Evolutionary conservation across 2,113 vertebrate species (phyloP), one percentile per base, ranked within the genome.

Genomic region (Haliaeetus leucogaster): DNA sequence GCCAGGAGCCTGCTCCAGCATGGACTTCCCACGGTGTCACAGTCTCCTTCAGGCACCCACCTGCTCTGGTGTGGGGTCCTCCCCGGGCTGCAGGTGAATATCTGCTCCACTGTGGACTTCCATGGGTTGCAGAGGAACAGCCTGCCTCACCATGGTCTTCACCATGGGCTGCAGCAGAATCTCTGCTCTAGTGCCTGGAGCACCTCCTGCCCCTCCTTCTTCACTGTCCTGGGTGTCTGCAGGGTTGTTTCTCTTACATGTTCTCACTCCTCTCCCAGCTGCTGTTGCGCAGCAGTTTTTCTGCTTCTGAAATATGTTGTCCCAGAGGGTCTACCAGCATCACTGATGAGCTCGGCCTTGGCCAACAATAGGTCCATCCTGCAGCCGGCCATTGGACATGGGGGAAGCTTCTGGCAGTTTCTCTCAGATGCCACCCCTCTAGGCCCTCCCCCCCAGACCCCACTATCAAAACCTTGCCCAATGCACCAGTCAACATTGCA

Each of bases 281-380:
- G 22, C 34, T 15, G 34, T 30, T 68, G 42, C 0, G 1, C 27
- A 47, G 34, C 13, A 20, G 2, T 19, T 47, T 47, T 32, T 16
- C 16, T 13, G 21, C 10, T 34, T 63, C 29, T 63, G 34, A 63
- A 52, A 52, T 50, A 63, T 4, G 7, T 52, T 63, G 19, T 26
- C 47, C 14, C 59, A 47, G 34, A 59, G 19, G 26, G 3, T 1
- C 21, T 38, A 48, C 16, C 52, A 38, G 12, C 9, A 2, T 43
- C 4, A 2, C 23, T 58, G 32, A 20, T 47, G 32, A 16, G 7
- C 16, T 68, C 1, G 8, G 43, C 45, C 26, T 62, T 32, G 26
- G n/a, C 27, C 47, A 74, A 29, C 1, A 0, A 11, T 3, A 10
- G 11, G 23, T 34, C 29, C 6, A 1, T 40, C n/a, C 48, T 22